These are phyloP conservation scores for Oscheius onirici DNA, from an alignment of 2,888 invertebrate species.

Conservation along the genomic window DNA sequence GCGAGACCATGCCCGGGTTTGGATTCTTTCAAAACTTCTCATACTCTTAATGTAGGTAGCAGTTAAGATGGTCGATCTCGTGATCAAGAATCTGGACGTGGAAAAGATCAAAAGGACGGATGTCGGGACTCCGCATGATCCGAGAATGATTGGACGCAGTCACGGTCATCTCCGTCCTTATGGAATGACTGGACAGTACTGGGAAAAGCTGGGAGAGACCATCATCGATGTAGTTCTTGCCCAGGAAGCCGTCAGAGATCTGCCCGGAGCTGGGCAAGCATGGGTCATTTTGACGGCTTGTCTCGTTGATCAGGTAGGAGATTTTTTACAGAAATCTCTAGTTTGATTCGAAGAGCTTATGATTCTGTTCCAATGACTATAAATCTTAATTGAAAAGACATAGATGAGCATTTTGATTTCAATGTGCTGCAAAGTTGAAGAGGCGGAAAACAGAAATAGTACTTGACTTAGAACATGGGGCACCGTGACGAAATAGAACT, in stretches of 20 bases:
- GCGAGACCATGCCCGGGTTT: slow-evolving; percentile 65
- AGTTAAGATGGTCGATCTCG: slow-evolving; percentile 66
- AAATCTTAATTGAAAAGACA: too few species aligned
- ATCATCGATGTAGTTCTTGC: slow-evolving; percentile 69
- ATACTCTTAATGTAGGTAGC: slow-evolving; percentile 36
- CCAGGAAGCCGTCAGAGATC: slow-evolving; percentile 68
- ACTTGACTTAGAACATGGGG: too few species aligned
- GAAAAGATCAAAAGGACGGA: slow-evolving; percentile 66
- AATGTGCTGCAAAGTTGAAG: too few species aligned
- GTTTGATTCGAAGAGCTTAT: too few species aligned
- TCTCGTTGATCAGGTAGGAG: slow-evolving; percentile 65
- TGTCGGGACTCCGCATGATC: slow-evolving; percentile 64
- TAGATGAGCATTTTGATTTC: too few species aligned
- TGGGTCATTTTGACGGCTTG: slow-evolving; percentile 71
- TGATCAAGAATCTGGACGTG: slow-evolving; percentile 67
- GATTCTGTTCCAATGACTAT: too few species aligned
- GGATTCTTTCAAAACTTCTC: neutral
- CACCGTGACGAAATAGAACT: too few species aligned
- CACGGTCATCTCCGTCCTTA: slow-evolving; percentile 68
- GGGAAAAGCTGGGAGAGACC: slow-evolving; percentile 70
- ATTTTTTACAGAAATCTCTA: neutral
- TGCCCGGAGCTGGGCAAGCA: slow-evolving; percentile 70
- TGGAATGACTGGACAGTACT: slow-evolving; percentile 64
- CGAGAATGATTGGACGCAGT: slow-evolving; percentile 60
- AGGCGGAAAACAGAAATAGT: too few species aligned